A percentile compares a stretch with the other conserved stretches of the same genome.
Evolutionary conservation across 2,113 vertebrate genomes (phyloP).

Genomic region (Periophthalmodon schlosseri): DNA sequence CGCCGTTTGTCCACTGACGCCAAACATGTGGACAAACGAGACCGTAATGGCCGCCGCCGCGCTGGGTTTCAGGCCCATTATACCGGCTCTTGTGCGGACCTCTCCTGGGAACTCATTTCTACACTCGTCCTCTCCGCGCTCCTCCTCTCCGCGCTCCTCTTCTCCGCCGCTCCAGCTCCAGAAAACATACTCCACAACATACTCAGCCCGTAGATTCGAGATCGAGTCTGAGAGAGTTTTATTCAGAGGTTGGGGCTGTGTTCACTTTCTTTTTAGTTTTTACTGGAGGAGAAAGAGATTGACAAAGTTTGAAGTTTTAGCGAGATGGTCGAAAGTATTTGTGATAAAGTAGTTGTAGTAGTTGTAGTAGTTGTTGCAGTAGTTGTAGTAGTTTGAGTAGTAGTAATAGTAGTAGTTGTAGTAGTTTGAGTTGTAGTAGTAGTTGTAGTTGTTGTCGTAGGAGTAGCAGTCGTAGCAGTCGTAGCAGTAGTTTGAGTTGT

Average conservation of each 20-base stretch:
- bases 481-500: too few relatives aligned
- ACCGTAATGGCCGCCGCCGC: constrained; percentile 18
- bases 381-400: too few relatives aligned
- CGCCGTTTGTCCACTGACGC: not conserved
- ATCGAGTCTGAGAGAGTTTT: not conserved
- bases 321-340: too few relatives aligned
- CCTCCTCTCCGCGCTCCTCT: too few relatives aligned
- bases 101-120: constrained; percentile 28
- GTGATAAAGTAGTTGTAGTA: not conserved
- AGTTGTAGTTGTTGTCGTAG: too few relatives aligned
- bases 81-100: not conserved
- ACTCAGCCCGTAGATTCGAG: not conserved
- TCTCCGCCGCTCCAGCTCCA: too few relatives aligned
- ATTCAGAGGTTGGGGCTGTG: not conserved
- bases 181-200: constrained; percentile 13
- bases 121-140: too few relatives aligned
- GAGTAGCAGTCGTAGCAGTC: too few relatives aligned
- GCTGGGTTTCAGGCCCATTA: constrained; percentile 19
- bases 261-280: not conserved
- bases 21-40: constrained; percentile 11
- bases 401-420: too few relatives aligned
- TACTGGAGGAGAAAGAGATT: too few relatives aligned
- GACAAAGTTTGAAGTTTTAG: not conserved
- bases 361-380: not conserved
- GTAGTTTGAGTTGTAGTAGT: too few relatives aligned